Evolutionary conservation across 2,113 vertebrate species (phyloP), one percentile per base, ranked within the genome.

Genomic region (Marmota flaviventris): DNA sequence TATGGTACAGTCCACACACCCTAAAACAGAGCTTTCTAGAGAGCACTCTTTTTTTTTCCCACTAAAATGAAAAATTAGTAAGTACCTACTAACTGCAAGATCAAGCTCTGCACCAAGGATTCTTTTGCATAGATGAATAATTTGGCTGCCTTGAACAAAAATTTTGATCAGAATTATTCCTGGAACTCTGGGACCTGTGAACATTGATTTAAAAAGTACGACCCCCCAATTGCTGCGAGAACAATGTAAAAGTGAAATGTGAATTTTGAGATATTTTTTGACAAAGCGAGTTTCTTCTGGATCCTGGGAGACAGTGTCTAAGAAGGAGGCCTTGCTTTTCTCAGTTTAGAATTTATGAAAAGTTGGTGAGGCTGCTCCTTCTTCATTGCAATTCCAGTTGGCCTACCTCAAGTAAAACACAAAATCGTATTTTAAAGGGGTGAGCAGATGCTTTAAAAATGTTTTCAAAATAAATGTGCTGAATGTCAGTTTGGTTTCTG

Each of bases 391-490:
- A 53, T 61, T 77, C 91, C 34, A 39, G 27, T 75, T 61, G 45
- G 76, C 76, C 65, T 84, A 75, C 34, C 84, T 65, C 58, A 79
- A 89, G 84, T 82, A 48, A 87, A 96, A 94, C 78, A 86, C 91
- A 85, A 83, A 85, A 56, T 95, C 0, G 0, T 91, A 65, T 96
- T 96, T 96, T 96, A 92, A 94, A 95, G 61, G 20, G 37, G 77
- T 93, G 81, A 93, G 53, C 61, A 94, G 93, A 95, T 93, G 39
- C 79, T 90, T 94, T 94, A 90, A 92, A 97, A 97, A 92, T 91
- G 89, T 98, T 97, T 97, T 97, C 93, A 97, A 94, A 97, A 97
- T 92, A 96, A 97, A 97, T 82, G 75, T 93, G 91, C 95, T 76
- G 67, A 95, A 95, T 87, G 93, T 95, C 95, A 92, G 69, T 90